Percentiles rank a stretch among this genome's conserved stretches.
phyloP scores from a whole-genome alignment of 2,888 invertebrate species.

The Ptychoptera albimana region DNA sequence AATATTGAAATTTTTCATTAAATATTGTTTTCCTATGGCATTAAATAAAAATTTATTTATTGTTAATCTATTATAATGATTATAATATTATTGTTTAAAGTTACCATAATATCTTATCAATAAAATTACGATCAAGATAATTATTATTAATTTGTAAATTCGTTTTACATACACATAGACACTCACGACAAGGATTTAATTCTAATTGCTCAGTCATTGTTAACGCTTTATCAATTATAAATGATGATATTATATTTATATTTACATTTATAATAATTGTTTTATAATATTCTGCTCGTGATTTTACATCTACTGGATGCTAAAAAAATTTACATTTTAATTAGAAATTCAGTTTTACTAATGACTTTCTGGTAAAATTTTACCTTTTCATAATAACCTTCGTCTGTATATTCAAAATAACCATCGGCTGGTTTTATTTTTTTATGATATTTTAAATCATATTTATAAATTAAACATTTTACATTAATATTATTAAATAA shows the following conservation, averaged over 20 bases:
- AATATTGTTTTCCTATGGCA: background rate
- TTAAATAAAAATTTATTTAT: background rate
- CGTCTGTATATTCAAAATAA: background rate
- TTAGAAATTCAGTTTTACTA: no score
- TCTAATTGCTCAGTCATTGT: background rate
- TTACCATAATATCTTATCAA: background rate
- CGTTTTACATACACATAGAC: no score
- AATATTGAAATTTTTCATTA: background rate
- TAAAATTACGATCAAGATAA: background rate
- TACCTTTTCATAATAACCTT: background rate
- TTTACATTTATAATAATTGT: background rate
- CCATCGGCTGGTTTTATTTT: background rate
- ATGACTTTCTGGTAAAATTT: no score
- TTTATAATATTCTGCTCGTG: background rate
- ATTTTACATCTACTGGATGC: background rate
- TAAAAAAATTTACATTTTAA: background rate
- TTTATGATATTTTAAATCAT: background rate
- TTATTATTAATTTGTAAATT: background rate
- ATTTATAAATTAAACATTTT: background rate
- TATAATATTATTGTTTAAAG: background rate
- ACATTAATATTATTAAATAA: background rate
- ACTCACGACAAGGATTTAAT: background rate
- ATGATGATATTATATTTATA: background rate
- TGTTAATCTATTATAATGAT: background rate
- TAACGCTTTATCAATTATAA: background rate